Evolutionary conservation across 1,140 invertebrate species (phyloP).

Genomic region (Psix sp.): DNA sequence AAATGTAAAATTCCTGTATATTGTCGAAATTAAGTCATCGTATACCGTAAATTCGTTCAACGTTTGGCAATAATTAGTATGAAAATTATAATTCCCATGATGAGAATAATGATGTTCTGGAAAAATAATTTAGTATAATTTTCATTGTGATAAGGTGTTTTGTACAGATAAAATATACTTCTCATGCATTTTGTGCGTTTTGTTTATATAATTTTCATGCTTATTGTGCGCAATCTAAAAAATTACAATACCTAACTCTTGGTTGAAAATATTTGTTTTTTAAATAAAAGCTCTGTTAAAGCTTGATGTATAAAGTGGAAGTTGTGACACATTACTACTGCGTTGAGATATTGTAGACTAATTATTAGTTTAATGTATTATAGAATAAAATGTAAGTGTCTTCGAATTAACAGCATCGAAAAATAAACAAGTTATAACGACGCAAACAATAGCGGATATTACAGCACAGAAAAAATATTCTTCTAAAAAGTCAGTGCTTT

Average conservation of each 20-base stretch:
- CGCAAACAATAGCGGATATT: too few relatives aligned
- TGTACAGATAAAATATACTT: slow-evolving; percentile 30
- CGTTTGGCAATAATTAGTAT: too few relatives aligned
- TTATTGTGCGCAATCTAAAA: slow-evolving; percentile 32
- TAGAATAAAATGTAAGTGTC: not conserved
- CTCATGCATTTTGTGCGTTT: slow-evolving; percentile 39
- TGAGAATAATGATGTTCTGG: slow-evolving; percentile 18
- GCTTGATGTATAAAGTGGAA: slow-evolving; percentile 22
- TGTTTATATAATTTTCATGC: slow-evolving; percentile 36
- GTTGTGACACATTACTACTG: slow-evolving; percentile 12
- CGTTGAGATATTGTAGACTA: slow-evolving; percentile 21
- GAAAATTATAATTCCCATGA: too few relatives aligned
- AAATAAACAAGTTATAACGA: too few relatives aligned
- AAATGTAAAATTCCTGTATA: too few relatives aligned
- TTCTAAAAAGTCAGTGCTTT: too few relatives aligned
- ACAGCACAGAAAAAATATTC: too few relatives aligned
- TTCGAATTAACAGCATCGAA: not conserved
- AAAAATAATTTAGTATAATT: slow-evolving; percentile 14
- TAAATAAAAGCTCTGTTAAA: slow-evolving; percentile 9
- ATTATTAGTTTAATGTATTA: slow-evolving; percentile 14
- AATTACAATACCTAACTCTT: slow-evolving; percentile 38
- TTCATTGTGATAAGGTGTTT: slow-evolving; percentile 36
- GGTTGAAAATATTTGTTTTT: slow-evolving; percentile 20
- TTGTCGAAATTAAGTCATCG: too few relatives aligned
- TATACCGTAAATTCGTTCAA: too few relatives aligned